phyloP scores from a whole-genome alignment of 2,113 vertebrate species.

The Anhinga rufa region DNA sequence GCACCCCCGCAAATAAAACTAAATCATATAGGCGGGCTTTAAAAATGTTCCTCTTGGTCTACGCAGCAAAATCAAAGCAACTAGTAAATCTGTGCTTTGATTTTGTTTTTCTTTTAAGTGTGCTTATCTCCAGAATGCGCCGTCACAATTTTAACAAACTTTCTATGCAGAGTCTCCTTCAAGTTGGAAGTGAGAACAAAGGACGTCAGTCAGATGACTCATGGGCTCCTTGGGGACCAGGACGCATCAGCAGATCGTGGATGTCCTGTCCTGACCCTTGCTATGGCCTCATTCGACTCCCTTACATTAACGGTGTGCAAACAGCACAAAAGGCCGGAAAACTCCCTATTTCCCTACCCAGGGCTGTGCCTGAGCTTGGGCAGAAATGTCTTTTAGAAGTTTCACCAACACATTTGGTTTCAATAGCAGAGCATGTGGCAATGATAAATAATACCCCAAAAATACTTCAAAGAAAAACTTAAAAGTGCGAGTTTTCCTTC shows the following conservation, averaged over 20 bases:
- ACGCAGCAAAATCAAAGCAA: conserved; percentile 40
- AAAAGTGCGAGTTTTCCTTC: conserved; percentile 66
- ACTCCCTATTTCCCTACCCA: not conserved
- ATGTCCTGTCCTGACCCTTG: conserved; percentile 41
- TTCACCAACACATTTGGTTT: conserved; percentile 70
- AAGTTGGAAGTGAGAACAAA: conserved; percentile 24
- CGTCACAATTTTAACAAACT: conserved; percentile 4
- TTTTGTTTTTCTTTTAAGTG: not conserved
- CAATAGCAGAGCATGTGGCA: conserved; percentile 74
- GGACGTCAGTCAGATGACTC: not conserved
- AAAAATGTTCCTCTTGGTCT: not conserved
- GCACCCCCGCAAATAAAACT: not conserved
- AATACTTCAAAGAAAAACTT: conserved; percentile 79
- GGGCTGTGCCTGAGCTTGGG: conserved; percentile 2
- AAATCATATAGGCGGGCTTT: conserved; percentile 21
- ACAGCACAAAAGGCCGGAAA: not conserved
- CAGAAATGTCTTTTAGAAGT: conserved; percentile 43
- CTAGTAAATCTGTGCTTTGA: conserved; percentile 45
- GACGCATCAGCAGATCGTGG: not conserved
- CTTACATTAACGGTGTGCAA: not conserved
- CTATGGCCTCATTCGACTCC: not conserved
- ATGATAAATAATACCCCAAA: conserved; percentile 70
- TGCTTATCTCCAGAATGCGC: not conserved
- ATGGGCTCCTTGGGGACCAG: not conserved
- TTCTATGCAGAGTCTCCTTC: not conserved